A percentile compares a stretch with the other conserved stretches of the same genome.
phyloP scores from a whole-genome alignment of 2,888 invertebrate genomes.

The Microchrysa polita region DNA sequence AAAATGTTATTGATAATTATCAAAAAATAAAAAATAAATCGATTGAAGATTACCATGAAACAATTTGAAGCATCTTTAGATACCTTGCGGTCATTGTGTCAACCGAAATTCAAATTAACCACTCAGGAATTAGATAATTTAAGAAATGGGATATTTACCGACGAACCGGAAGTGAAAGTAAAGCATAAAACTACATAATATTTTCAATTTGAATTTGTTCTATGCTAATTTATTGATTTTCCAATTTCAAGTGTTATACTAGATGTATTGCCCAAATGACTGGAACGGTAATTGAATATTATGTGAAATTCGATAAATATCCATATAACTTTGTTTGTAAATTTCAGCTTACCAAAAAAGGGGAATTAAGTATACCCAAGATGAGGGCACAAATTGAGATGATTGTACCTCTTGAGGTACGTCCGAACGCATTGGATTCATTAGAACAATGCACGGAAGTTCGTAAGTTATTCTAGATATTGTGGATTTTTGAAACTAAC shows the following conservation, averaged over 20 bases:
- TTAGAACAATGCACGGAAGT: conserved; percentile 37
- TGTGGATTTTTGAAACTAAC: background rate
- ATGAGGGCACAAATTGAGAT: conserved; percentile 46
- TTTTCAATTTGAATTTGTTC: background rate
- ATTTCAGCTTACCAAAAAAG: conserved; percentile 47
- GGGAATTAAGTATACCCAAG: conserved; percentile 45
- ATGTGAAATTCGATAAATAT: conserved; percentile 1
- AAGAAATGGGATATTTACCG: conserved; percentile 57
- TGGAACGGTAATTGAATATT: conserved; percentile 57
- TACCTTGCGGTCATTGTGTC: conserved; percentile 61
- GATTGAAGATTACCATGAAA: conserved; percentile 58
- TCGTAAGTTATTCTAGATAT: conserved; percentile 34
- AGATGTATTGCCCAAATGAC: conserved; percentile 60
- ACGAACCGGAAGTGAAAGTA: conserved; percentile 58
- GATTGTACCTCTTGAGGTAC: conserved; percentile 44
- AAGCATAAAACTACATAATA: no score
- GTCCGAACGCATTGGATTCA: conserved; percentile 15
- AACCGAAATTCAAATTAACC: conserved; percentile 58
- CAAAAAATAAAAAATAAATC: no score
- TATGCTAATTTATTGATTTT: background rate
- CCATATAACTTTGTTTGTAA: background rate
- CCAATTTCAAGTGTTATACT: conserved; percentile 57
- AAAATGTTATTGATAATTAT: no score
- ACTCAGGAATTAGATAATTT: conserved; percentile 56
- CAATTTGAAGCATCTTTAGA: conserved; percentile 60